Evolutionary conservation across 2,113 vertebrate genomes (phyloP).

Genomic region (Condylura cristata): DNA sequence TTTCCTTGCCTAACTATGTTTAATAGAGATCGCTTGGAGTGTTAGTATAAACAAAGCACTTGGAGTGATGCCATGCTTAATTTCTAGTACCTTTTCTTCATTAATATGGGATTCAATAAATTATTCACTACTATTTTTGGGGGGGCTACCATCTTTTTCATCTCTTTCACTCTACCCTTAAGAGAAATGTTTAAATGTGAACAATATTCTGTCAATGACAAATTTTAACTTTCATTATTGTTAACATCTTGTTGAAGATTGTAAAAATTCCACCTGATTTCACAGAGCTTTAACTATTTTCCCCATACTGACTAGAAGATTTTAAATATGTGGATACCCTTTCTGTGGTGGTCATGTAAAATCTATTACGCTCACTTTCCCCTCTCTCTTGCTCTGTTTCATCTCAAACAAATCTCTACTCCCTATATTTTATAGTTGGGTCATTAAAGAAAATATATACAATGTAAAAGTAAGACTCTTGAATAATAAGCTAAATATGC

Average conservation of each 20-base stretch:
- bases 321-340: neutral
- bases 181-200: slow-evolving; percentile 6
- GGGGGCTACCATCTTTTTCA: neutral
- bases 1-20: neutral
- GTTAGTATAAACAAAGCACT: neutral
- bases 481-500: neutral
- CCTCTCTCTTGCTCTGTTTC: accelerated
- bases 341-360: neutral
- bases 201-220: neutral
- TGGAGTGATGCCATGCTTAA: neutral
- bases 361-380: neutral
- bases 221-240: neutral
- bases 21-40: neutral
- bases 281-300: neutral
- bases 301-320: neutral
- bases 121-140: neutral
- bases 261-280: neutral
- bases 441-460: neutral
- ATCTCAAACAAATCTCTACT: neutral
- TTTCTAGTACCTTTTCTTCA: neutral
- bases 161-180: neutral
- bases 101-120: neutral
- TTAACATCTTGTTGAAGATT: neutral
- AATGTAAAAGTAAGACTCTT: neutral
- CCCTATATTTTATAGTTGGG: neutral